Evolutionary conservation across 2,888 invertebrate species (phyloP).

Genomic region (Rhamnusium bicolor): DNA sequence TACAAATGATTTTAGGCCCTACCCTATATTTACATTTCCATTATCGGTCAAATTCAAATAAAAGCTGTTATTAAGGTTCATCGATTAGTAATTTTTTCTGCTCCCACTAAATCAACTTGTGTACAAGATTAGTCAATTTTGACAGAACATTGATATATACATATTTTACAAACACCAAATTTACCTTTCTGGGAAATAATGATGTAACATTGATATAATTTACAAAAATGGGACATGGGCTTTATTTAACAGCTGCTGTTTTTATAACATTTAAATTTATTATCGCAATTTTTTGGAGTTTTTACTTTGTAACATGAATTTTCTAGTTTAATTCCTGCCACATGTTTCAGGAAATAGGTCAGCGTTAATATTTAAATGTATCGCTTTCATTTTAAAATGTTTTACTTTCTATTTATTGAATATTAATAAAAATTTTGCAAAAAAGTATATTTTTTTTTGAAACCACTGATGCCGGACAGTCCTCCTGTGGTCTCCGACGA

Average conservation of each 20-base stretch:
- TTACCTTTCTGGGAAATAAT: constrained; percentile 17
- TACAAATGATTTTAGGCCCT: constrained; percentile 27
- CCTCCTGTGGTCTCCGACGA: no score
- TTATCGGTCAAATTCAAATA: constrained; percentile 36
- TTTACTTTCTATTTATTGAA: no score
- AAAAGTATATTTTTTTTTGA: no score
- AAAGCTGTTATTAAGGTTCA: constrained; percentile 15
- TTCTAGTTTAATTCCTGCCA: not conserved
- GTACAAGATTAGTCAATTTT: constrained; percentile 14
- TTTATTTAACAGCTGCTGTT: constrained; percentile 12
- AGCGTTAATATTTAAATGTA: not conserved
- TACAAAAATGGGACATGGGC: constrained; percentile 8
- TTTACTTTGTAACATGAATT: constrained; percentile 8
- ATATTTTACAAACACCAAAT: not conserved
- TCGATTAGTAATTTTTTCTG: constrained; percentile 21
- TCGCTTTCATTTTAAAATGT: not conserved
- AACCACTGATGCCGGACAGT: no score
- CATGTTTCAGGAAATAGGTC: not conserved
- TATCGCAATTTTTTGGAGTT: constrained; percentile 25
- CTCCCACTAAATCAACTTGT: constrained; percentile 5
- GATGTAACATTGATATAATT: constrained; percentile 19
- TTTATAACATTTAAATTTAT: constrained; percentile 24
- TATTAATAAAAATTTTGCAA: no score
- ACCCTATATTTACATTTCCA: constrained; percentile 36
- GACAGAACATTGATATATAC: constrained; percentile 18